Conservation (phyloP, 1,140 invertebrate species). For the Tetramorium alpestre region DNA sequence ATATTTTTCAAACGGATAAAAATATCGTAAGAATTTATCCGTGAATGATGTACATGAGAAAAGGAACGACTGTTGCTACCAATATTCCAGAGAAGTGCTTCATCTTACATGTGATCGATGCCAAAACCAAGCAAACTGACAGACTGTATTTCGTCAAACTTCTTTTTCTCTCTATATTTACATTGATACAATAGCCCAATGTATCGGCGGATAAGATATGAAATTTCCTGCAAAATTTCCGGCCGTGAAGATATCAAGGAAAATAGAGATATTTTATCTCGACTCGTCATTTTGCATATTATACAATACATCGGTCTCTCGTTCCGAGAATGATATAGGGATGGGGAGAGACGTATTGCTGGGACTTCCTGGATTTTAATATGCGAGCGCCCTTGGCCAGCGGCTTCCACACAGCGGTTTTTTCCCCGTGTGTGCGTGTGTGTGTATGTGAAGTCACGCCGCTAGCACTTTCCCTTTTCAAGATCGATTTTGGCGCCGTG, state of each 20-base stretch:
- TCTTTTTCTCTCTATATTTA: neutral
- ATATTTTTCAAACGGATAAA: neutral
- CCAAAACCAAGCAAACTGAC: neutral
- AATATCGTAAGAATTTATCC: neutral
- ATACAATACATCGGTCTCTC: neutral
- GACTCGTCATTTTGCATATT: neutral
- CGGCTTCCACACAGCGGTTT: slow-evolving; percentile 47
- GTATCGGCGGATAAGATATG: slow-evolving; percentile 3
- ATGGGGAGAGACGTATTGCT: neutral
- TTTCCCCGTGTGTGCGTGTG: slow-evolving; percentile 51
- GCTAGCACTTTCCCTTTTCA: slow-evolving; percentile 81
- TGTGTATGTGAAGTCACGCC: slow-evolving; percentile 58
- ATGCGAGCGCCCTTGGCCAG: slow-evolving; percentile 26
- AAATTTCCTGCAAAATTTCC: neutral
- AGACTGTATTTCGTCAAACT: neutral
- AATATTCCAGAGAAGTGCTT: neutral
- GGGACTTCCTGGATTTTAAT: slow-evolving; percentile 46
- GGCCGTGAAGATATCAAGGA: neutral
- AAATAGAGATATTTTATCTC: neutral
- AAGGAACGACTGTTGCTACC: neutral
- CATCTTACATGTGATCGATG: neutral
- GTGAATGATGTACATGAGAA: neutral
- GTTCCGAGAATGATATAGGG: neutral
- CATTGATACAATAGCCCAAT: neutral
- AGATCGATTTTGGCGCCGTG: slow-evolving; percentile 82